A percentile compares a stretch with the other conserved stretches of the same genome.
phyloP scores from a whole-genome alignment of 2,797 vertebrate species.

The Lates japonicus region DNA sequence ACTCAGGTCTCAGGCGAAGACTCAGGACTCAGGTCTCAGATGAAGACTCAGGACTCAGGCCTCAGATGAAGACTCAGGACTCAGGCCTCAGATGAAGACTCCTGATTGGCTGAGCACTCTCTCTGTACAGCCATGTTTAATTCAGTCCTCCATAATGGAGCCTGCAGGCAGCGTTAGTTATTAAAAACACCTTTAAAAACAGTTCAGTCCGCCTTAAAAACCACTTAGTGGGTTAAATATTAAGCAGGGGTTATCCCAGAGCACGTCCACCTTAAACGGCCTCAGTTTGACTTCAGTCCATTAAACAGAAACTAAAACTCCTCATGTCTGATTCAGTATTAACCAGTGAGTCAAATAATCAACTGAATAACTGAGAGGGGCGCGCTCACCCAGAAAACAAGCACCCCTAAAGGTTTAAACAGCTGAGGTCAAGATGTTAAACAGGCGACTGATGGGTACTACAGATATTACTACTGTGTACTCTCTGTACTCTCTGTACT shows the following conservation, averaged over 20 bases:
- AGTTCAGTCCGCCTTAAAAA: slow-evolving; percentile 32
- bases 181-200: slow-evolving; percentile 57
- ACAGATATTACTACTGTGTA: background rate
- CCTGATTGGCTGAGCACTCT: slow-evolving; percentile 20
- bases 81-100: background rate
- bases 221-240: slow-evolving; percentile 63
- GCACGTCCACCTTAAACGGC: slow-evolving; percentile 41
- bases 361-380: slow-evolving; percentile 36
- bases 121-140: slow-evolving; percentile 48
- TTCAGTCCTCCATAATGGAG: slow-evolving; percentile 33
- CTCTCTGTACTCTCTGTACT: background rate
- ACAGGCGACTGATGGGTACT: background rate
- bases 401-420: slow-evolving; percentile 11
- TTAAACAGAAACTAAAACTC: slow-evolving; percentile 37
- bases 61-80: too few relatives aligned
- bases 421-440: slow-evolving; percentile 8
- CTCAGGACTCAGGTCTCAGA: too few relatives aligned
- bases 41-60: too few relatives aligned
- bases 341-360: slow-evolving; percentile 58
- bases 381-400: slow-evolving; percentile 5
- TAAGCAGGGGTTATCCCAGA: slow-evolving; percentile 29
- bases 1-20: too few relatives aligned
- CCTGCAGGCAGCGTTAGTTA: slow-evolving; percentile 55
- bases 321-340: slow-evolving; percentile 35
- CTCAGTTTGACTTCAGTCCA: slow-evolving; percentile 36